phyloP scores from a whole-genome alignment of 2,113 vertebrate genomes.

The Chauna torquata region DNA sequence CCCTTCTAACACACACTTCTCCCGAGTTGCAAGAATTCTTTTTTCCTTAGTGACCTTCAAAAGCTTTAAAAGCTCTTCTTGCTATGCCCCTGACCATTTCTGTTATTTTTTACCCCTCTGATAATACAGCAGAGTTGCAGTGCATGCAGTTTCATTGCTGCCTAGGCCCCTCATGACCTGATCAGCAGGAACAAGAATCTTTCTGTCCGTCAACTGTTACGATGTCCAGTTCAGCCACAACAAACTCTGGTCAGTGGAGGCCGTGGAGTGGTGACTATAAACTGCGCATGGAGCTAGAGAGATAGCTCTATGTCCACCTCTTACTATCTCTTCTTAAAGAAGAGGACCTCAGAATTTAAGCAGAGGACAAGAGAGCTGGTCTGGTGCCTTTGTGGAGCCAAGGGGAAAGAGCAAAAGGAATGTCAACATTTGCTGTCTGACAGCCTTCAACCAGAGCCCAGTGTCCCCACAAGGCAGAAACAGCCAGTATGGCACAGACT shows the following conservation, averaged over 20 bases:
- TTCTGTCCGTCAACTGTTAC: no score
- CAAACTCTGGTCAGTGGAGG: neutral
- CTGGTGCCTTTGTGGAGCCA: neutral
- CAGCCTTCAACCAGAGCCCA: neutral
- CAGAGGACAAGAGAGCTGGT: neutral
- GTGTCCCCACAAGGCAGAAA: neutral
- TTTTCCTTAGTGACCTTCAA: neutral
- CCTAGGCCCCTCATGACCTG: neutral
- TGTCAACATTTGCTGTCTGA: neutral
- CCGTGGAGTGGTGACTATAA: neutral
- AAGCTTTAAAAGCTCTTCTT: neutral
- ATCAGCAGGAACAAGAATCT: neutral
- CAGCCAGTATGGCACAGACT: neutral
- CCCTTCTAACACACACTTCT: neutral
- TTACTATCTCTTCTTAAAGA: neutral
- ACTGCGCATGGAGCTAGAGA: neutral
- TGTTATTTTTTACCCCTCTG: neutral
- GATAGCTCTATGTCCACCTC: neutral
- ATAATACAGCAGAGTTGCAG: neutral
- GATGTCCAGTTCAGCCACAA: neutral
- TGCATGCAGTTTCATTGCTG: neutral
- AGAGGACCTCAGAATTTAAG: neutral
- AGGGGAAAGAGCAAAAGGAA: neutral
- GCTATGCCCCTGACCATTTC: neutral
- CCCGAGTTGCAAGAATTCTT: neutral